These are phyloP conservation scores for Meloidogyne floridensis DNA, from an alignment of 1,140 invertebrate species.

Conservation along the genomic window DNA sequence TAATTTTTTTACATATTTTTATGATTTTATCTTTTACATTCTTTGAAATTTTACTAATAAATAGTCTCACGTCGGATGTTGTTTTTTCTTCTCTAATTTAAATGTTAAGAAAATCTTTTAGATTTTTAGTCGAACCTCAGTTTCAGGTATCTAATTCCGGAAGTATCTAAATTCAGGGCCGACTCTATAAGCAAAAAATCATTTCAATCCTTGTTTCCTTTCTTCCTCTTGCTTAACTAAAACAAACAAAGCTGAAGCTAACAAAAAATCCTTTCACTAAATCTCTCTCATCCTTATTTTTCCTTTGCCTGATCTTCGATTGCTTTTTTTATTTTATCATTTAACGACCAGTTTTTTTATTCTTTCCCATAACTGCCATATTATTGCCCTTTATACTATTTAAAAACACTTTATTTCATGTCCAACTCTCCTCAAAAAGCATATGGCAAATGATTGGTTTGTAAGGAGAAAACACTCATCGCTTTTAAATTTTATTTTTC, in stretches of 20 bases:
- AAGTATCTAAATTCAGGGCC: too few species aligned
- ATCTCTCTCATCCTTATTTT: background rate
- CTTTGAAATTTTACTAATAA: too few species aligned
- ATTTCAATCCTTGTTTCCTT: too few species aligned
- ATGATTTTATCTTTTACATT: background rate
- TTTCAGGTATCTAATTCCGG: too few species aligned
- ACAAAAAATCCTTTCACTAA: background rate
- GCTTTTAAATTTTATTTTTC: too few species aligned
- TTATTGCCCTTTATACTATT: background rate
- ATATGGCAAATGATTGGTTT: background rate
- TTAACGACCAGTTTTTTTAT: background rate
- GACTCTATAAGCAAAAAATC: too few species aligned
- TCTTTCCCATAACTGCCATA: background rate
- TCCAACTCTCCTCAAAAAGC: background rate
- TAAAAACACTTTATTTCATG: background rate
- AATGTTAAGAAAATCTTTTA: too few species aligned
- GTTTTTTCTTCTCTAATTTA: too few species aligned
- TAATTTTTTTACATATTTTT: background rate
- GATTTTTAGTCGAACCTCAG: too few species aligned
- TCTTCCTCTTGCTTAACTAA: too few species aligned
- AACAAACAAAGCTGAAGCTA: background rate
- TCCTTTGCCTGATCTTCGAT: background rate
- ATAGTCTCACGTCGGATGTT: background rate
- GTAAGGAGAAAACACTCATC: background rate
- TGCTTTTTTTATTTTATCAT: background rate